Evolutionary conservation across 2,113 vertebrate species (phyloP), one percentile per base, ranked within the genome.

Genomic region (Colius striatus): DNA sequence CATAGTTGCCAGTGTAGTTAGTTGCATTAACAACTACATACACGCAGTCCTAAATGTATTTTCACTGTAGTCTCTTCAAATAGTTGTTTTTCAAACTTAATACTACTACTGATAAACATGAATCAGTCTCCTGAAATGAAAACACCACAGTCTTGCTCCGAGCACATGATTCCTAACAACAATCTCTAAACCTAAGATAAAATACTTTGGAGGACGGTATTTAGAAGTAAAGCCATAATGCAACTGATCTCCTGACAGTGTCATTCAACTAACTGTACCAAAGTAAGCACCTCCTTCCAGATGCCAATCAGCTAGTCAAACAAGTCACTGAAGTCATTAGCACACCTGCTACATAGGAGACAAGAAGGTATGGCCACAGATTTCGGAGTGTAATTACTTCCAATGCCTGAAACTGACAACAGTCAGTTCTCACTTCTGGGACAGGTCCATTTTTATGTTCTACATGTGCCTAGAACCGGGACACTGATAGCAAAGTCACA

Each of bases 341-440:
- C 57, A 76, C 36, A 41, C 2, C 5, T 13, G 43, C 80, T 43
- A 5, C 19, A 8, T 10, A 51, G n/a, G 9, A 86, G 61, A 54
- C 43, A 63, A 62, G 34, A 63, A 66, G 25, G 27, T 32, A 78
- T 0, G 7, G 50, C 38, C 55, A 74, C 1, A 62, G 29, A 45
- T n/a, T 36, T 54, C 23, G 25, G 63, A 77, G 32, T 4, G 34
- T 16, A 83, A 18, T 25, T 70, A 58, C 50, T 14, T 17, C 3
- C 16, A 66, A 3, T 15, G 14, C 9, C 75, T 93, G 22, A 1
- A 30, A 61, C 26, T 0, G 3, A 6, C 3, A 57, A 6, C 3
- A 57, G 21, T 13, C 11, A 36, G 2, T 0, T 76, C 38, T 65
- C 0, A 0, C 10, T 51, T 32, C 47, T 23, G 30, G 27, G 47